Evolutionary conservation across 35 echinoderm and acorn worm species (phyloP).

Genomic region (Eucidaris tribuloides): DNA sequence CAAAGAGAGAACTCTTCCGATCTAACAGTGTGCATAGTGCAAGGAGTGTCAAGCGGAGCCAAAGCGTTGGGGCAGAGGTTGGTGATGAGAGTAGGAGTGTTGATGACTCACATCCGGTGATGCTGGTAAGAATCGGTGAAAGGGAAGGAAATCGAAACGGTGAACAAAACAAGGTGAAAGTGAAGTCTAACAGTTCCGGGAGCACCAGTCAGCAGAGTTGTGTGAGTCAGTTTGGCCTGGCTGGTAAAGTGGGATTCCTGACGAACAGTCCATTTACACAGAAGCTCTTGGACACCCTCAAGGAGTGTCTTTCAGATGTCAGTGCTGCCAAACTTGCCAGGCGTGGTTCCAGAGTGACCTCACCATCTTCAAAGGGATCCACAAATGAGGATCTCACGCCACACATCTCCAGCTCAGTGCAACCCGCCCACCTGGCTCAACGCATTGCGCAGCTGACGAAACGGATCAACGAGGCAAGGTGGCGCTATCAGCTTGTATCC

Average conservation of each 20-base stretch:
- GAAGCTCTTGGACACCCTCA: conserved; percentile 58
- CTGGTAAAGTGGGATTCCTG: conserved; percentile 58
- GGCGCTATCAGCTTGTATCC: conserved; percentile 92
- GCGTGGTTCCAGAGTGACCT: conserved; percentile 14
- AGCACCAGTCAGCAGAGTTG: conserved; percentile 52
- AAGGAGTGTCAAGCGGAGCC: no score
- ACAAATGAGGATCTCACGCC: conserved; percentile 22
- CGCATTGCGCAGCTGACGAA: conserved; percentile 73
- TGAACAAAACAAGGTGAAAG: not conserved
- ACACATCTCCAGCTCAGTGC: conserved; percentile 64
- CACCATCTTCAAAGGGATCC: not conserved
- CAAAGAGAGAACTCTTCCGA: no score
- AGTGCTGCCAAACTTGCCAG: conserved; percentile 57
- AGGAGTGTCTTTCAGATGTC: conserved; percentile 69
- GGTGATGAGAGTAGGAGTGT: no score
- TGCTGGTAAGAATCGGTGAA: not conserved
- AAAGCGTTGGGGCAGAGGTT: no score
- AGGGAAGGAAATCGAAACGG: not conserved
- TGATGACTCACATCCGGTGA: no score
- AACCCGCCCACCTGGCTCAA: conserved; percentile 47
- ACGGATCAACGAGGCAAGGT: conserved; percentile 87
- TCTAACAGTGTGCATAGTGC: no score
- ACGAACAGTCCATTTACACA: conserved; percentile 38
- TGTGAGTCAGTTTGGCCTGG: not conserved
- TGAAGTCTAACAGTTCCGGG: conserved; percentile 36